phyloP scores from a whole-genome alignment of 2,113 vertebrate genomes.

The Bettongia penicillata region DNA sequence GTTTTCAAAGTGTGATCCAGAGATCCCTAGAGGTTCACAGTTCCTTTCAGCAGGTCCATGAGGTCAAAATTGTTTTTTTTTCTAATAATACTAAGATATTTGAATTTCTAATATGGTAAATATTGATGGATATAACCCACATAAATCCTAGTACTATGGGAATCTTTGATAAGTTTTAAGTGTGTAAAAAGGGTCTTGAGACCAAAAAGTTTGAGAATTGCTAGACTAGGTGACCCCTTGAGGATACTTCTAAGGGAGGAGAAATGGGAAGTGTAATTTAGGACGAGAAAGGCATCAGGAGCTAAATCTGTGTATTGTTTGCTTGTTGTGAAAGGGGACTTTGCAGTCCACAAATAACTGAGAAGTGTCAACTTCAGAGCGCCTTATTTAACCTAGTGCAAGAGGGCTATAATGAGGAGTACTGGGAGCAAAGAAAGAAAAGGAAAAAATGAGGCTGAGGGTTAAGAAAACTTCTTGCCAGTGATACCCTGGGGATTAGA shows the following conservation, averaged over 20 bases:
- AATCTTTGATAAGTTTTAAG: not conserved
- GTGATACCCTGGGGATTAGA: not conserved
- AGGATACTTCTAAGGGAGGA: not conserved
- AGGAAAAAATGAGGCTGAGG: fast-evolving
- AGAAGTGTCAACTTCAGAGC: not conserved
- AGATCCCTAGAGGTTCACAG: not conserved
- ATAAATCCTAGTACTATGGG: not conserved
- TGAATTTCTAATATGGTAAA: not conserved
- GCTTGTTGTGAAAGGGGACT: not conserved
- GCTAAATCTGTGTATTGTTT: not conserved
- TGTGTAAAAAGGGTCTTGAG: not conserved
- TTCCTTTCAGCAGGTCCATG: not conserved
- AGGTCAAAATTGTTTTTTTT: not conserved
- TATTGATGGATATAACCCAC: not conserved
- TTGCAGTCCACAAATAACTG: not conserved
- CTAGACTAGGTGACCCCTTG: not conserved
- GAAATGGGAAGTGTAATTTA: not conserved
- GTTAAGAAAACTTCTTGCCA: not conserved
- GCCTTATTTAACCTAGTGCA: not conserved
- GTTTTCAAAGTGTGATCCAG: not conserved
- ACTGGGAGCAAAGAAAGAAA: not conserved
- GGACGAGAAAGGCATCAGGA: not conserved
- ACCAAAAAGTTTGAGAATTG: not conserved
- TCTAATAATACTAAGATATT: not conserved
- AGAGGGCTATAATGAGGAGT: not conserved